A percentile compares a stretch with the other conserved stretches of the same genome.
These are phyloP conservation scores for Pterocles gutturalis DNA, from an alignment of 2,113 vertebrate species.

Conservation along the genomic window DNA sequence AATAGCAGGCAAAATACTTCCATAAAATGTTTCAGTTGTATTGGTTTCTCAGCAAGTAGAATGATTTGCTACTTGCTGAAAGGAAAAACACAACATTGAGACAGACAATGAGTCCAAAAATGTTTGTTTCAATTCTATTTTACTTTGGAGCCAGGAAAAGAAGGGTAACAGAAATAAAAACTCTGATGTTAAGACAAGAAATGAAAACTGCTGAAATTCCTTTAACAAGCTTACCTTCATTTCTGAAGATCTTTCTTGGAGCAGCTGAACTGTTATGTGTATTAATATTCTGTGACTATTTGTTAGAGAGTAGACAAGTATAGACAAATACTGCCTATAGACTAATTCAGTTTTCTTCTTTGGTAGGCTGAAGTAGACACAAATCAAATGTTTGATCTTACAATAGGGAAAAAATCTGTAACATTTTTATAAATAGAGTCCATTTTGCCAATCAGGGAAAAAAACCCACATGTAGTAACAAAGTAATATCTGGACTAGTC, in stretches of 20 bases:
- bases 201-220: background rate
- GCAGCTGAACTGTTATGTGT: background rate
- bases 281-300: conserved; percentile 65
- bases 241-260: background rate
- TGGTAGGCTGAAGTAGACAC: conserved; percentile 59
- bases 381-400: conserved; percentile 72
- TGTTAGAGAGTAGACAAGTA: background rate
- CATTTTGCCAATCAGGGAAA: background rate
- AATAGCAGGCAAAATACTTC: background rate
- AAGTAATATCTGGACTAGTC: background rate
- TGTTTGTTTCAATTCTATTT: background rate
- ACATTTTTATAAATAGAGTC: background rate
- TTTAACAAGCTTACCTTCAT: background rate
- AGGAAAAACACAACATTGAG: conserved; percentile 8
- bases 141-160: background rate
- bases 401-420: background rate
- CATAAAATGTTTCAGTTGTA: conserved; percentile 1
- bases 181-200: background rate
- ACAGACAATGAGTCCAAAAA: background rate
- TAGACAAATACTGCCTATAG: background rate
- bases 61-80: conserved; percentile 31
- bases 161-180: background rate
- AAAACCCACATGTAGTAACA: background rate
- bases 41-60: conserved; percentile 9
- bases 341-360: conserved; percentile 72